phyloP scores from a whole-genome alignment of 30 jellyfish, hydroid and myxozoan genomes.

The Sanderia malayensis region DNA sequence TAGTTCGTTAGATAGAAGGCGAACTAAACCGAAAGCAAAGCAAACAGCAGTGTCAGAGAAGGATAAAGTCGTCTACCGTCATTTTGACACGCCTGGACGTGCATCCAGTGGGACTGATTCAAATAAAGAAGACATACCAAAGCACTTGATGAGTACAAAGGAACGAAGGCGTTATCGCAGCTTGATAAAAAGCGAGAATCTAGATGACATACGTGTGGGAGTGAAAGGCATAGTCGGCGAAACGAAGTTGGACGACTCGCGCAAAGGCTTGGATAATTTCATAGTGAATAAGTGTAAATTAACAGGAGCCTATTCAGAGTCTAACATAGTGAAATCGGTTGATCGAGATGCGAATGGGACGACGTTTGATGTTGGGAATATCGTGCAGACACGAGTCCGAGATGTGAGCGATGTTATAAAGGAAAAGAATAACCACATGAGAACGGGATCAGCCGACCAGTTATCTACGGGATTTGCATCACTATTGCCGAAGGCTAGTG shows the following conservation, averaged over 20 bases:
- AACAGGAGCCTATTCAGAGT: constrained; percentile 41
- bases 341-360: constrained; percentile 27
- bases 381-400: constrained; percentile 86
- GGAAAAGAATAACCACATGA: constrained; percentile 68
- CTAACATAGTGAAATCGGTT: constrained; percentile 20
- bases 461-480: constrained; percentile 28
- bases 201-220: constrained; percentile 39
- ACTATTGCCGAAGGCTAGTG: background rate
- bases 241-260: background rate
- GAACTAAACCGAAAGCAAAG: constrained; percentile 9
- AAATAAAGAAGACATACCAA: constrained; percentile 37
- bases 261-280: constrained; percentile 20
- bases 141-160: constrained; percentile 11
- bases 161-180: constrained; percentile 39
- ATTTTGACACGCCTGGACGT: background rate
- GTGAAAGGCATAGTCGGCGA: background rate
- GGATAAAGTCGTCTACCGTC: background rate
- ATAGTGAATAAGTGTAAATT: constrained; percentile 32
- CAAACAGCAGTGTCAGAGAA: background rate
- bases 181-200: constrained; percentile 38
- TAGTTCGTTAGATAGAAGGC: constrained; percentile 30
- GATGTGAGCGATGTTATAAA: constrained; percentile 77
- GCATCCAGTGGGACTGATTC: constrained; percentile 13
- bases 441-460: constrained; percentile 56
- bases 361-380: constrained; percentile 31